A percentile compares a stretch with the other conserved stretches of the same genome.
Evolutionary conservation across 2,888 invertebrate species (phyloP).

Genomic region (Drosophila fungiperda): DNA sequence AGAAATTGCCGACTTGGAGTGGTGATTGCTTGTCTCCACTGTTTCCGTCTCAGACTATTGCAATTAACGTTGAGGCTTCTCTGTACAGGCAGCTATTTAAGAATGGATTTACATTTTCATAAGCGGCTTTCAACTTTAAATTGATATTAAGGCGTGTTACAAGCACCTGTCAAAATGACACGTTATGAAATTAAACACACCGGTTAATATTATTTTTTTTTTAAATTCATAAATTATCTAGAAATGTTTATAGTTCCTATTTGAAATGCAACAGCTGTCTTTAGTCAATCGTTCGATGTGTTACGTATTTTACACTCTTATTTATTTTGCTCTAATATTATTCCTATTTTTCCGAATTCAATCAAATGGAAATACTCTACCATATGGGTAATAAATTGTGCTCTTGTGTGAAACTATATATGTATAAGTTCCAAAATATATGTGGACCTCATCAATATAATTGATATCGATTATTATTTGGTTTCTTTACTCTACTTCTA

Average conservation of each 20-base stretch:
- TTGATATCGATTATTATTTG: neutral
- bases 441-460: neutral
- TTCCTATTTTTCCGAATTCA: too few relatives aligned
- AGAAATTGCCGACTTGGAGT: constrained; percentile 51
- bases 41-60: constrained; percentile 52
- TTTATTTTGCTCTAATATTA: neutral
- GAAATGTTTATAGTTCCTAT: neutral
- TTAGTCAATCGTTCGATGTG: neutral
- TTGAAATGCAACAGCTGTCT: neutral
- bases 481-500: neutral
- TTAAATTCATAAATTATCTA: neutral
- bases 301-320: neutral
- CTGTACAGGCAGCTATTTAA: neutral
- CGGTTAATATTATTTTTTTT: neutral
- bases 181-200: neutral
- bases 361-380: neutral
- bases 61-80: constrained; percentile 28
- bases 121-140: neutral
- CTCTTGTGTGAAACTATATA: neutral
- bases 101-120: constrained; percentile 14
- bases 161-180: neutral
- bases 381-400: neutral
- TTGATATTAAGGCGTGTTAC: constrained; percentile 6
- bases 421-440: neutral
- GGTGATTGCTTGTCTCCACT: constrained; percentile 46